Conservation (phyloP, 1,140 invertebrate genomes). For the Hetaerina americana region DNA sequence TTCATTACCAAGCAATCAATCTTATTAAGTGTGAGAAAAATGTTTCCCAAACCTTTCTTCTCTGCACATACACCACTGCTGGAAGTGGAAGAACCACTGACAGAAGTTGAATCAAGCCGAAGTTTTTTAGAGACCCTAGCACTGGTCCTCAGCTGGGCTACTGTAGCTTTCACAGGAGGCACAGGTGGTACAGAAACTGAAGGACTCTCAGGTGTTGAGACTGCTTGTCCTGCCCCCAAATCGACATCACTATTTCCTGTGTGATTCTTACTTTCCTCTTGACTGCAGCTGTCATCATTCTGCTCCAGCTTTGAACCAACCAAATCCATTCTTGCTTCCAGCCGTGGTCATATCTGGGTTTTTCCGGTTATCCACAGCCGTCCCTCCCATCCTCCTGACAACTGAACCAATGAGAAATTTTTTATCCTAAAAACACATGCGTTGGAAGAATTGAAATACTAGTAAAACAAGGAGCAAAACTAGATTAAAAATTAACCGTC, state of each 20-base stretch:
- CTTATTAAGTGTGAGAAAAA: too few species aligned
- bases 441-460: too few species aligned
- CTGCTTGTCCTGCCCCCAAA: not conserved
- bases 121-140: conserved; percentile 15
- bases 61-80: too few species aligned
- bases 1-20: too few species aligned
- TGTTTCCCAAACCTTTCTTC: too few species aligned
- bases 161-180: not conserved
- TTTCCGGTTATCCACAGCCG: not conserved
- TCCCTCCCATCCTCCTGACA: not conserved
- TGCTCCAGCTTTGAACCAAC: not conserved
- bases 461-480: too few species aligned
- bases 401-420: too few species aligned
- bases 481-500: too few species aligned
- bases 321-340: not conserved
- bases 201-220: not conserved
- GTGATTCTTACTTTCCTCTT: not conserved
- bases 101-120: conserved; percentile 9
- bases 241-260: not conserved
- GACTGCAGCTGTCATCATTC: not conserved
- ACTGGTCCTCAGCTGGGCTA: conserved; percentile 11
- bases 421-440: too few species aligned
- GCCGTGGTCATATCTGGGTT: not conserved
- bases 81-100: not conserved
- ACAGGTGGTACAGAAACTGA: not conserved